These are phyloP conservation scores for Drosophila nr. medialis DNA, from an alignment of 2,888 invertebrate species.

Conservation along the genomic window DNA sequence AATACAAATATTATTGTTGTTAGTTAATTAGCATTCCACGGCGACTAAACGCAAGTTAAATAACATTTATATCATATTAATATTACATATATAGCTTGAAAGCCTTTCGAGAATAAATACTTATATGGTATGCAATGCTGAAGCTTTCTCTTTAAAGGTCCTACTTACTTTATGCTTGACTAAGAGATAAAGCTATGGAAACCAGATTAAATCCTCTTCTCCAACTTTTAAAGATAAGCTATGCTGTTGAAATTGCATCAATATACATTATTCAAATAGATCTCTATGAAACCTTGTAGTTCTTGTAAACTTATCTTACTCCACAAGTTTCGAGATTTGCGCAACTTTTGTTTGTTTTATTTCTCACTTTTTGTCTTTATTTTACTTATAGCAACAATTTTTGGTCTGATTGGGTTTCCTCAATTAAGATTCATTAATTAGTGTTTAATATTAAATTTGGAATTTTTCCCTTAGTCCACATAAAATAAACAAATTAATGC, in stretches of 20 bases:
- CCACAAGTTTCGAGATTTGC: neutral
- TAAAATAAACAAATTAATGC: neutral
- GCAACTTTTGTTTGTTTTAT: neutral
- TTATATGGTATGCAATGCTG: neutral
- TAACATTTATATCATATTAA: neutral
- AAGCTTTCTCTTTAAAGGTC: neutral
- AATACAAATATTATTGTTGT: slow-evolving; percentile 38
- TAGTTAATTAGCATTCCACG: slow-evolving; percentile 7
- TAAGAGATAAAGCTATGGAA: neutral
- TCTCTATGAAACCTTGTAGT: neutral
- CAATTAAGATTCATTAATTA: too few relatives aligned
- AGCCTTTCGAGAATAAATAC: neutral
- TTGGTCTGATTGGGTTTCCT: neutral
- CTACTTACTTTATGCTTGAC: neutral
- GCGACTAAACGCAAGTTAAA: neutral
- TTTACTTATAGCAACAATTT: neutral
- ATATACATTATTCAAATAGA: neutral
- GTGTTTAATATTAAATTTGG: too few relatives aligned
- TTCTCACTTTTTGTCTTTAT: neutral
- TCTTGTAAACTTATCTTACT: neutral
- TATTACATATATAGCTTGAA: neutral
- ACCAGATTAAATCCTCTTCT: neutral
- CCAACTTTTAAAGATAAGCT: neutral
- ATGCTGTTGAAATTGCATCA: neutral
- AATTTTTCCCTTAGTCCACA: too few relatives aligned